Base-by-base conservation (phyloP, 2,888 invertebrate species). In the Hyles lineata region DNA sequence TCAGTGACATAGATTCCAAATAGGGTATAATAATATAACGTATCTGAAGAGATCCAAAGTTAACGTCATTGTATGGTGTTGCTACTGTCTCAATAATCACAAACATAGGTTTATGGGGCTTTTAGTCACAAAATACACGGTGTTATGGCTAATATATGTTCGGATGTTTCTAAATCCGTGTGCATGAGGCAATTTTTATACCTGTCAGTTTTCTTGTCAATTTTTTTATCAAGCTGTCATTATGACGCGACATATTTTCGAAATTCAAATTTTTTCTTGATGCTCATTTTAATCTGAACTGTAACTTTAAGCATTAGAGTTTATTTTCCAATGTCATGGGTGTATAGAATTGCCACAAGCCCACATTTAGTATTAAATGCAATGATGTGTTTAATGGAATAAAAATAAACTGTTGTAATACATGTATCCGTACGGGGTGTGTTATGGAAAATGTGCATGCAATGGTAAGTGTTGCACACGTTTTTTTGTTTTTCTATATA, bases 91-190 rank as follows among this genome's bases (percentile, higher is more conserved):
- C 86, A 86, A 90, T 87, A 89, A 88, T 90, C 91, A 90, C 91
- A 89, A 87, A 82, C 63, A 72, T 72, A 72, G 92, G 90, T 92
- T 86, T 88, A 80, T 78, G 81, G 89, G 93, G 92, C 92, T 92
- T 92, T 67, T 80, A 88, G 91, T 90, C 91, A 93, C 91, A 86
- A 84, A 82, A 80, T 84, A 90, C 89, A 89, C 89, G 94, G 94
- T 93, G 92, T 89, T 86, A 89, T 89, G 94, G 93, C 90, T 92
- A 92, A 92, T 92, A 85, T 90, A 84, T 93, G 92, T 92, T 89
- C 90, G 91, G 90, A 92, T 89, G 90, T 90, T 85, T 87, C 87
- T 85, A 85, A 87, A 82, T 80, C 76, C 76, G 77, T 76, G 76
- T 82, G 79, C 80, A 79, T 72, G 58, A 58, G 63, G 58, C 43